Evolutionary conservation across 2,797 vertebrate genomes (phyloP).

Genomic region (Eptatretus atami): DNA sequence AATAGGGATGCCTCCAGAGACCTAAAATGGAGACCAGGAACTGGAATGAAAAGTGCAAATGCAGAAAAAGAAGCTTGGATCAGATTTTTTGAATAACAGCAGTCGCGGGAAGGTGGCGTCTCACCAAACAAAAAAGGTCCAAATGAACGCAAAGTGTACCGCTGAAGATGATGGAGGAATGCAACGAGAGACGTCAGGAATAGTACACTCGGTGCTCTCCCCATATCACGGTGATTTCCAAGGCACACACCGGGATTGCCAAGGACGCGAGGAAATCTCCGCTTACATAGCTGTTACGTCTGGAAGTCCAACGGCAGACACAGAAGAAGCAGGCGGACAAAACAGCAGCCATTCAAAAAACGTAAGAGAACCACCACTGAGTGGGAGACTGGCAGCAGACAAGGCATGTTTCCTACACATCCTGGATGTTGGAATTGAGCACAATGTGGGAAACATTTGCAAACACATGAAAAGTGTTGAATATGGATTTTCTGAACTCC

Average conservation of each 20-base stretch:
- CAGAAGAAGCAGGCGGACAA: too few relatives aligned
- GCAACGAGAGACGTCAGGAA: constrained; percentile 55
- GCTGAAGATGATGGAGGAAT: constrained; percentile 50
- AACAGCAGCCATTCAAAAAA: too few relatives aligned
- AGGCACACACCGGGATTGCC: constrained; percentile 72
- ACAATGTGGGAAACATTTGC: too few relatives aligned
- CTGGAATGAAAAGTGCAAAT: too few relatives aligned
- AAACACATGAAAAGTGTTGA: too few relatives aligned
- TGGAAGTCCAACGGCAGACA: constrained; percentile 10
- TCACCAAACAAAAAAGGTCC: neutral
- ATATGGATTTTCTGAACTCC: too few relatives aligned
- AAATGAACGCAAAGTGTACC: constrained; percentile 14
- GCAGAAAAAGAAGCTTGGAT: neutral
- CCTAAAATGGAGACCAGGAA: constrained; percentile 15
- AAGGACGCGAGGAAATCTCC: constrained; percentile 77
- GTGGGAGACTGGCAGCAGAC: too few relatives aligned
- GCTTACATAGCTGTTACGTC: constrained; percentile 83
- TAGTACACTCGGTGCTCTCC: constrained; percentile 60
- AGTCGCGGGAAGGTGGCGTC: neutral
- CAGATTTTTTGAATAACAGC: neutral
- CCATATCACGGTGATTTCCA: constrained; percentile 96
- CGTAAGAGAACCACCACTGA: too few relatives aligned
- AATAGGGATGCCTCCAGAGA: constrained; percentile 76
- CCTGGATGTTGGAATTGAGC: too few relatives aligned
- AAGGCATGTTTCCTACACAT: too few relatives aligned